These are phyloP conservation scores for Conger conger DNA, from an alignment of 2,113 vertebrate species.

Conservation along the genomic window DNA sequence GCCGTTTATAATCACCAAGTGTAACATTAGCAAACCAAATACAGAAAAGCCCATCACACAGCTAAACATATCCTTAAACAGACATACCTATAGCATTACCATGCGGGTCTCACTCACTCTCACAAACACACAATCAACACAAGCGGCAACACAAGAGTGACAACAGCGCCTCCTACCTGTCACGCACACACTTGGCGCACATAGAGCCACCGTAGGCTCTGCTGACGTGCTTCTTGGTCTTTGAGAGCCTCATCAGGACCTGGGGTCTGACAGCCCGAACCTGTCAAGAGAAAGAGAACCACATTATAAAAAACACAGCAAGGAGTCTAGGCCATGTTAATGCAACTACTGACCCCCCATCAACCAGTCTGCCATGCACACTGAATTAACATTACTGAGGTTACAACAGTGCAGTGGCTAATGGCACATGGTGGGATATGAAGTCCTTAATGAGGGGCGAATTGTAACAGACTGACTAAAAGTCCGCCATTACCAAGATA, in stretches of 20 bases:
- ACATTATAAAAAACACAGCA: not conserved
- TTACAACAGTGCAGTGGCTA: not conserved
- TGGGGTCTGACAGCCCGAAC: constrained; percentile 93
- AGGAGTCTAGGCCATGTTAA: not conserved
- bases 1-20: no score
- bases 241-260: constrained; percentile 96
- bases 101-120: not conserved
- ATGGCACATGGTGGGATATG: not conserved
- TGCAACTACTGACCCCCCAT: not conserved
- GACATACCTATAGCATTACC: no score
- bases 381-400: not conserved
- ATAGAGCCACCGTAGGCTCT: constrained; percentile 97
- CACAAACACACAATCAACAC: not conserved
- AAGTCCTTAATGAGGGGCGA: not conserved
- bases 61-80: no score
- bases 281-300: constrained; percentile 55
- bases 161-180: constrained; percentile 75
- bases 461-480: not conserved
- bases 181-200: constrained; percentile 96
- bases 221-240: constrained; percentile 97
- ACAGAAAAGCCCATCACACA: no score
- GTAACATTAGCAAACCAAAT: no score
- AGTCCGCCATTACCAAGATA: no score
- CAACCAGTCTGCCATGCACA: not conserved
- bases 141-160: not conserved